Evolutionary conservation across 2,797 vertebrate species (phyloP), one percentile per base, ranked within the genome.

Genomic region (Helostoma temminkii): DNA sequence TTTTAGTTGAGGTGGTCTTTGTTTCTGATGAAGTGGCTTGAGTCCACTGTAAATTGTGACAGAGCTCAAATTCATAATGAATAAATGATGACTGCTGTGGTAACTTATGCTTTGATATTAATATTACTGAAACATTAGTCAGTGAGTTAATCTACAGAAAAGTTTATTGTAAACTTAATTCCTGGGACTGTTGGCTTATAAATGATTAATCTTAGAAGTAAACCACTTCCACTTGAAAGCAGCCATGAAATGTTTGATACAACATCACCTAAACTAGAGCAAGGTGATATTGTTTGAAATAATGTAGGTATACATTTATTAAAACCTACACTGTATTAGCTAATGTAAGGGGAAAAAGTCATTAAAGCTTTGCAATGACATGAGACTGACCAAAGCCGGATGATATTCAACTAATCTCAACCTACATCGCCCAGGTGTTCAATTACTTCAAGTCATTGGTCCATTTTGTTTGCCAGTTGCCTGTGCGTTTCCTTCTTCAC

Each of bases 401-500:
- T 16, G 9, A 52, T 10, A 48, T 47, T 10, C 14, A 19, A 24
- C 28, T 12, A 5, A 6, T 5, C 18, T 61, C 4, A 26, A 0
- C 19, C 22, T 10, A 6, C 8, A 19, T 24, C 28, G 52, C 22
- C 7, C 42, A 42, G 2, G 26, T 21, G 30, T 21, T 18, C 37
- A 14, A 9, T 8, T 21, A 32, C 18, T 61, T 54, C 1, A 58
- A 36, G 48, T 19, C 4, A 3, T 19, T 49, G 10, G 2, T 12
- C 19, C 0, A 2, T 69, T 34, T 66, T 48, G 52, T 22, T 2
- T 1, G 28, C 61, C 25, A 9, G 71, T 60, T 65, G 58, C 55
- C 54, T 56, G 59, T 49, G 9, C 4, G 3, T 75, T 85, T 91
- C 79, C 70, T 76, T 78, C 60, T 55, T 75, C 25, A 30, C 81